These are phyloP conservation scores for Porites divaricata DNA, from an alignment of 92 coral and sea anemone species.

Conservation along the genomic window DNA sequence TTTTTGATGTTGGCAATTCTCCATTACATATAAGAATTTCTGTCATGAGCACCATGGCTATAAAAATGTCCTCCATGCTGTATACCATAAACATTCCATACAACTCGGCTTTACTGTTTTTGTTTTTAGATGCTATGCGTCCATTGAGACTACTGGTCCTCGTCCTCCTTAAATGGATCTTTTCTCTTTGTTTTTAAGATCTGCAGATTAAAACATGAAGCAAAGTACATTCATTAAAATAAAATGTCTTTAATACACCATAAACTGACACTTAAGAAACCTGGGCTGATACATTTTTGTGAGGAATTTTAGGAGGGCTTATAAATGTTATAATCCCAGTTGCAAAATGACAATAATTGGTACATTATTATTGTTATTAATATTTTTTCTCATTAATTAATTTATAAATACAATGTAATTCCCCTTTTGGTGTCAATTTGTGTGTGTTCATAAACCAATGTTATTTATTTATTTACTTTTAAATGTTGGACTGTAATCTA, in stretches of 20 bases:
- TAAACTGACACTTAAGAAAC: too few species aligned
- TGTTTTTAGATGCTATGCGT: background rate
- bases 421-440: too few species aligned
- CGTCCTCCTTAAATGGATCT: constrained; percentile 73
- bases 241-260: too few species aligned
- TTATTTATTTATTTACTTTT: too few species aligned
- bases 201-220: background rate
- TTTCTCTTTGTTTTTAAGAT: constrained; percentile 32
- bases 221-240: too few species aligned
- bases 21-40: background rate
- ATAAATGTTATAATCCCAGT: too few species aligned
- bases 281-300: too few species aligned
- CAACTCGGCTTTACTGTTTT: background rate
- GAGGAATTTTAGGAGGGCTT: too few species aligned
- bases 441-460: too few species aligned
- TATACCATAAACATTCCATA: background rate
- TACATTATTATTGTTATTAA: background rate
- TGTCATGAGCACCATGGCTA: background rate
- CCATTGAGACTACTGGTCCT: constrained; percentile 23
- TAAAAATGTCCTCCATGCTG: background rate
- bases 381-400: too few species aligned
- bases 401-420: too few species aligned
- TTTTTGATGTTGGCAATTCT: background rate
- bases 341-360: background rate
- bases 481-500: too few species aligned